Evolutionary conservation across 2,797 vertebrate species (phyloP), one percentile per base, ranked within the genome.

Genomic region (Eutrigla gurnardus): DNA sequence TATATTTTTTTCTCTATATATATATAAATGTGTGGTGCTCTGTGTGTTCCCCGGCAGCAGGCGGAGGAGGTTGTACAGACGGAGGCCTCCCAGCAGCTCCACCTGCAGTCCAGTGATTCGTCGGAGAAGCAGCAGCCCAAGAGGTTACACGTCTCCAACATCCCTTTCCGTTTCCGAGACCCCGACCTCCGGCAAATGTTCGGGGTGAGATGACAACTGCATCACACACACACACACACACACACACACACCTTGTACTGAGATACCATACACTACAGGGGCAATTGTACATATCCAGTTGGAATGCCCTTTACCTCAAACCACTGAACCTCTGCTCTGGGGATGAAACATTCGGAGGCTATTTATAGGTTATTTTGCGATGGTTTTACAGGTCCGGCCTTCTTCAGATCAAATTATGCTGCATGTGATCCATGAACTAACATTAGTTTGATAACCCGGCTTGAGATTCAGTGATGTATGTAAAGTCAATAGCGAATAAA

Each of bases 161-260:
- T 98, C 92, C 97, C 97, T 86, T 98, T 98, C 92, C 96, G 97
- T 80, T 98, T 98, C 94, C 94, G 97, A 90, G 97, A 98, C 89
- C 97, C 97, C 0, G 97, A 98, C 92, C 94, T 98, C 74, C 94
- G 96, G 93, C 97, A 98, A 95, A 98, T 98, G 97, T 98, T 98
- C 5, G 97, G 97, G 95, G 97, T 97, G 89, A 96, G 97, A 95
- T 46, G 12, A 67, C 35, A 64, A 39, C 5, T 43, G 11, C 15
- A 69, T 17, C 10, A 71, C 18, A 66, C 17, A 40, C 39, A 45
- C 18, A 67, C 15, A 8, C 18, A 32, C 15, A 54, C 13, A 1
- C 10, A n/a, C 43, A 58, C 13, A 45, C 25, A 64, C n/a, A 11
- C 33, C 40, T 37, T 35, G 2, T 25, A 63, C 57, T 57, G 8